Base-by-base conservation (phyloP, 2,113 vertebrate species). In the Indri indri region DNA sequence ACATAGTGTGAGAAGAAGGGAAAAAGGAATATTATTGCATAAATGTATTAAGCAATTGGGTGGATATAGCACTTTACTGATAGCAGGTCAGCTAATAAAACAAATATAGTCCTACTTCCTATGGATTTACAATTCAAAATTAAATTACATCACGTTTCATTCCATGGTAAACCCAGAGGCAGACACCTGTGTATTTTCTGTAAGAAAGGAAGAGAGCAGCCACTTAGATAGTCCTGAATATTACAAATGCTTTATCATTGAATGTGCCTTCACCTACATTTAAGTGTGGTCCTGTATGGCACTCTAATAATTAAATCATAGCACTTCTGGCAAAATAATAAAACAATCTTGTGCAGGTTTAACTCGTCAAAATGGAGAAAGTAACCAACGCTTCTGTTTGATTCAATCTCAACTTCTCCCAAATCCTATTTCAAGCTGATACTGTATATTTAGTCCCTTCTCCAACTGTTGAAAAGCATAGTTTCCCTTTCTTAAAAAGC, bases 121-220 rank as follows among this genome's bases (percentile, higher is more conserved):
- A 50, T 34, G 22, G 88, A 68, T 22, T 87, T 84, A 47, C 74
- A 92, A 6, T 32, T 95, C 16, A 94, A 80, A 97, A 71, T 79
- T 91, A 90, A 90, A 76, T 54, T 47, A 71, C 70, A 77, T 42
- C 23, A 81, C n/a, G 2, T 88, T 61, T 66, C 74, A 25, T 84
- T 71, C 23, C 10, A 37, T 50, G 14, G 6, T 71, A 87, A 96
- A 50, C 17, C 18, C 59, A 57, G 2, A 83, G 4, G 45, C 45
- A 32, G 13, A 77, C 34, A 66, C 2, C 22, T 90, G 50, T 73
- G 25, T 11, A 3, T 88, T 82, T 57, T 42, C 68, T 79, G 8
- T 40, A 52, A 59, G 27, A 73, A 70, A 20, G 0, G 50, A 95
- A 90, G 20, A 40, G 8, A 79, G 11, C 1, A 82, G 30, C 10